Percentiles rank a stretch among this genome's conserved stretches.
These are phyloP conservation scores for Pristionchus fissidentatus DNA, from an alignment of 2,888 invertebrate species.

Conservation along the genomic window DNA sequence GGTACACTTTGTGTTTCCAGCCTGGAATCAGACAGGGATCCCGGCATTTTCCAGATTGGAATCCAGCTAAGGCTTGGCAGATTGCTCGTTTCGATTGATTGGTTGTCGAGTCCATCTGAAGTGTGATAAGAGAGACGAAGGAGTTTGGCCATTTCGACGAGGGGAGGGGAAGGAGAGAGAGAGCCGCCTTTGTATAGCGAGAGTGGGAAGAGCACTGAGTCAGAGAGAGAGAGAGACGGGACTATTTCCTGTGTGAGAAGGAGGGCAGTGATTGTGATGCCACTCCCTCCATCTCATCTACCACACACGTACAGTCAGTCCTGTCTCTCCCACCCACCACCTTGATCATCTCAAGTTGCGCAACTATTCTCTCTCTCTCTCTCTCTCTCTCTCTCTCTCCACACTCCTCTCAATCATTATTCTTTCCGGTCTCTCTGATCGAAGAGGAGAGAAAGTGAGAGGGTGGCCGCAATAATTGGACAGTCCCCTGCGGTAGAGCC, in stretches of 20 bases:
- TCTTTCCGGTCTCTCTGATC: conserved; percentile 21
- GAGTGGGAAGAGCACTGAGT: neutral
- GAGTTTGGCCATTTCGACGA: conserved; percentile 24
- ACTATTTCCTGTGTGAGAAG: neutral
- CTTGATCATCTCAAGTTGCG: neutral
- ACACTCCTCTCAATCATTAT: conserved; percentile 22
- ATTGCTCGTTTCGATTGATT: neutral
- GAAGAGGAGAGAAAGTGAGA: conserved; percentile 10
- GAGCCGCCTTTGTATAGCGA: conserved; percentile 17
- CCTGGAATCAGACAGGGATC: no score
- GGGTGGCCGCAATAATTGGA: conserved; percentile 26
- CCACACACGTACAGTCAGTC: conserved; percentile 11
- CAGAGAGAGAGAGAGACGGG: neutral
- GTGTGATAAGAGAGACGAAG: neutral
- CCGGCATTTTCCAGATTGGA: no score
- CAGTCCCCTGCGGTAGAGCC: neutral
- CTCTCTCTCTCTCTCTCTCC: conserved; percentile 22
- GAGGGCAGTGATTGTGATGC: neutral
- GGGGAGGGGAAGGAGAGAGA: neutral
- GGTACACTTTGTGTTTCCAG: no score
- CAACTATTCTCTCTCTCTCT: conserved; percentile 13
- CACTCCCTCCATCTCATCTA: neutral
- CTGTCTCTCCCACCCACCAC: conserved; percentile 2
- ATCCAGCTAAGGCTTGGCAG: neutral
- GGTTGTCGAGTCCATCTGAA: neutral